Conservation (phyloP, 1,140 invertebrate genomes). For the Diploscapter pachys region DNA sequence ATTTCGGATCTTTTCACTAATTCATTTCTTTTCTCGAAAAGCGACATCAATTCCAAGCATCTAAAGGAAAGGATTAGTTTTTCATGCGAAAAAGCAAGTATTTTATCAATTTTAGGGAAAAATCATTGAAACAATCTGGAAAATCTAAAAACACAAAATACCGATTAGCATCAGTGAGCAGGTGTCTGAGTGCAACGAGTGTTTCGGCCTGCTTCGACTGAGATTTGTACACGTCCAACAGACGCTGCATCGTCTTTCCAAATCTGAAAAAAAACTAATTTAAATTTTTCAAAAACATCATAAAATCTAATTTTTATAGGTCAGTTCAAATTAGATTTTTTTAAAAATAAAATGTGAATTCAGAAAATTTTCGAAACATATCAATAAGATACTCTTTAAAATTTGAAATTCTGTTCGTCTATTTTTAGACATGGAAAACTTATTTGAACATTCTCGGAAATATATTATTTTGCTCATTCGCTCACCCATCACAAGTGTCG, state of each 20-base stretch:
- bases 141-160: not conserved
- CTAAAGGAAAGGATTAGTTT: not conserved
- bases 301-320: too few species aligned
- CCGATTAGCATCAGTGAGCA: slow-evolving; percentile 13
- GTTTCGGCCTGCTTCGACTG: slow-evolving; percentile 2
- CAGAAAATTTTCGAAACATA: not conserved
- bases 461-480: not conserved
- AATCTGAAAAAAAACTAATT: too few species aligned
- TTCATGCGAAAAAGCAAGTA: not conserved
- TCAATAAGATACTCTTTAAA: slow-evolving; percentile 5
- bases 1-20: slow-evolving; percentile 35
- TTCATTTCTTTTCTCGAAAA: slow-evolving; percentile 29
- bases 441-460: slow-evolving; percentile 40
- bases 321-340: too few species aligned
- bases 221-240: slow-evolving; percentile 1
- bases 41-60: slow-evolving; percentile 30
- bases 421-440: slow-evolving; percentile 28
- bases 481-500: slow-evolving; percentile 13
- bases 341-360: too few species aligned
- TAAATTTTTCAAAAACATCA: too few species aligned
- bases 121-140: too few species aligned
- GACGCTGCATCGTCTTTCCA: not conserved
- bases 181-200: slow-evolving; percentile 3
- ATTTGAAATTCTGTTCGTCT: slow-evolving; percentile 30
- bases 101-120: too few species aligned